phyloP scores from a whole-genome alignment of 2,113 vertebrate species.

The Myiozetetes cayanensis region DNA sequence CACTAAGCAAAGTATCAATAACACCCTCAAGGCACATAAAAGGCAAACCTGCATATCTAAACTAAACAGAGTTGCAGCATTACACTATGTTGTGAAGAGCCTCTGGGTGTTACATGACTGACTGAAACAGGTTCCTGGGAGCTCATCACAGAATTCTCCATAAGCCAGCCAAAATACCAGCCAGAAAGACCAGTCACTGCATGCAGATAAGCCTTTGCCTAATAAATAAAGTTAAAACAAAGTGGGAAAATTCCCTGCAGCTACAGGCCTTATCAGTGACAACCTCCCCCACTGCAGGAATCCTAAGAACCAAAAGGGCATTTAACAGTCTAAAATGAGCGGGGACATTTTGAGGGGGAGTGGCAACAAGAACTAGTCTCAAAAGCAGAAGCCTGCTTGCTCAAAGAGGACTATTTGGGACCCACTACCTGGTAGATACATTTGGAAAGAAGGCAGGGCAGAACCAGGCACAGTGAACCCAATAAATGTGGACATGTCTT shows the following conservation, averaged over 20 bases:
- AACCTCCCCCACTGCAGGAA: background rate
- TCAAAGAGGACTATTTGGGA: background rate
- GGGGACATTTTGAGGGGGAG: background rate
- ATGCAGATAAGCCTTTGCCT: background rate
- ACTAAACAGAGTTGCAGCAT: background rate
- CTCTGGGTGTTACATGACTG: background rate
- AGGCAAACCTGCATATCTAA: background rate
- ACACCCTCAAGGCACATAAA: background rate
- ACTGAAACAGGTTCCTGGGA: background rate
- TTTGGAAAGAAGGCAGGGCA: background rate
- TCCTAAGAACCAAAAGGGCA: background rate
- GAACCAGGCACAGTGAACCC: background rate
- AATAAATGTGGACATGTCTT: background rate
- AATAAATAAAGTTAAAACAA: background rate
- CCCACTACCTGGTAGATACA: background rate
- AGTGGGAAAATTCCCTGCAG: background rate
- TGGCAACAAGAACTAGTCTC: background rate
- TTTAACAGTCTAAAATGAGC: background rate
- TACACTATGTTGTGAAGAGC: background rate
- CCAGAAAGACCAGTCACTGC: background rate
- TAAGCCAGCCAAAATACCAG: background rate
- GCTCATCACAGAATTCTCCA: background rate
- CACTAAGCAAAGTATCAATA: background rate
- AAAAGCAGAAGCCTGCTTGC: background rate
- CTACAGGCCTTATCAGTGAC: background rate